Percentiles rank a stretch among this genome's conserved stretches.
Evolutionary conservation across 2,888 invertebrate genomes (phyloP).

Genomic region (Melolontha melolontha): DNA sequence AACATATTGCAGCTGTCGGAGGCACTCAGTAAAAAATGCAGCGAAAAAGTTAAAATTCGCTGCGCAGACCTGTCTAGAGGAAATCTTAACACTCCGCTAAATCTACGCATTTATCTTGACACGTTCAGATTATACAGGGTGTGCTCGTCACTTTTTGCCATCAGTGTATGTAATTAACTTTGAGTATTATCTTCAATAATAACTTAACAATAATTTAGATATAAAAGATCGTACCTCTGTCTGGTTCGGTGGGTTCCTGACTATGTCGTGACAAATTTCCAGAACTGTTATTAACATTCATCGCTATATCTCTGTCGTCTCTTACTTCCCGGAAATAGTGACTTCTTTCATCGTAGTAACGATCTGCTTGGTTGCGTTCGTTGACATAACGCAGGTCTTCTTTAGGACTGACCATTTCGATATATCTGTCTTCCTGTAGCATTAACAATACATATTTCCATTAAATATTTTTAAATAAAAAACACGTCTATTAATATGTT

Average conservation of each 20-base stretch:
- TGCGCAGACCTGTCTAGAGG: too few relatives aligned
- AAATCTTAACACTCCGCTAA: too few relatives aligned
- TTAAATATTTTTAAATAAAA: slow-evolving; percentile 1
- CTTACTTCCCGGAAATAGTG: slow-evolving; percentile 62
- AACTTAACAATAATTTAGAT: too few relatives aligned
- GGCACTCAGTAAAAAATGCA: too few relatives aligned
- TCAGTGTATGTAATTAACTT: too few relatives aligned
- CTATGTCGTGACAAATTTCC: slow-evolving; percentile 66
- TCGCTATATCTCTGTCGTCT: slow-evolving; percentile 69
- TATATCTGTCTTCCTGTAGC: slow-evolving; percentile 68
- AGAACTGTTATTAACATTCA: slow-evolving; percentile 67
- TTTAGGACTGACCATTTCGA: slow-evolving; percentile 62
- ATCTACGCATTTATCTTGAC: too few relatives aligned
- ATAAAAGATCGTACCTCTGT: slow-evolving; percentile 68
- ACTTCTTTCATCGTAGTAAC: slow-evolving; percentile 62
- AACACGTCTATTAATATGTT: slow-evolving; percentile 42
- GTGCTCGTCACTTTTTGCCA: too few relatives aligned
- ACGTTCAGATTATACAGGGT: too few relatives aligned
- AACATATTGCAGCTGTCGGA: too few relatives aligned
- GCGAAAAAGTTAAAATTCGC: too few relatives aligned
- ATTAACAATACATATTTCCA: slow-evolving; percentile 40
- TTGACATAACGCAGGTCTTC: slow-evolving; percentile 66
- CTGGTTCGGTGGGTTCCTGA: slow-evolving; percentile 70
- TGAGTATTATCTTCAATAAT: too few relatives aligned
- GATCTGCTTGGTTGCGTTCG: slow-evolving; percentile 65